Evolutionary conservation across 2,797 vertebrate genomes (phyloP).

Genomic region (Zalophus californianus): DNA sequence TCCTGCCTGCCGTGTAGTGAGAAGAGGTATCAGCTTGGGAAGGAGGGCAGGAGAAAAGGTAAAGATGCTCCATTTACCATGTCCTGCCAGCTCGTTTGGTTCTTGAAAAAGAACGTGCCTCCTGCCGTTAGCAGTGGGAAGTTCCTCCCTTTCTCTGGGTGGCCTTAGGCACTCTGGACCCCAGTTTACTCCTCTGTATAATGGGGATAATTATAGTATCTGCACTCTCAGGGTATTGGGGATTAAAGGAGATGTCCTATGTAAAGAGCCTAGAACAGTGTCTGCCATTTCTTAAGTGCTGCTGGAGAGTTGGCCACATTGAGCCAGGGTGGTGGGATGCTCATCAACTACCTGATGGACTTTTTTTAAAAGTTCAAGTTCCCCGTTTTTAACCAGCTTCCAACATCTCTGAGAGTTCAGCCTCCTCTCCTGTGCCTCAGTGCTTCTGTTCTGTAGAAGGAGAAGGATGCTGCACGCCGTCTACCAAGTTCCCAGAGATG

Average conservation of each 20-base stretch:
- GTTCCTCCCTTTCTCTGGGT: not conserved
- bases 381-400: not conserved
- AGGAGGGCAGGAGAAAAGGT: not conserved
- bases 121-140: not conserved
- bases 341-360: rapidly evolving
- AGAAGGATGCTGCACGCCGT: rapidly evolving
- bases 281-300: not conserved
- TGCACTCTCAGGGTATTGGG: too few relatives aligned
- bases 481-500: not conserved
- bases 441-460: not conserved
- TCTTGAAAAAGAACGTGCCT: not conserved
- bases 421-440: not conserved
- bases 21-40: not conserved
- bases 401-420: not conserved
- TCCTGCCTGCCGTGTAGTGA: rapidly evolving
- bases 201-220: not conserved
- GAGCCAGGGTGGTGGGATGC: not conserved
- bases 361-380: not conserved
- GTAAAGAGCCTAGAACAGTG: not conserved
- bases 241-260: not conserved
- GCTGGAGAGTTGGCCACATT: rapidly evolving
- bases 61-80: not conserved
- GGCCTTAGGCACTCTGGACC: not conserved
- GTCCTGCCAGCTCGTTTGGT: not conserved
- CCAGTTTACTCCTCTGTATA: not conserved